Evolutionary conservation across 1,140 invertebrate genomes (phyloP), one percentile per base, ranked within the genome.

Genomic region (Zaprionus kolodkinae): DNA sequence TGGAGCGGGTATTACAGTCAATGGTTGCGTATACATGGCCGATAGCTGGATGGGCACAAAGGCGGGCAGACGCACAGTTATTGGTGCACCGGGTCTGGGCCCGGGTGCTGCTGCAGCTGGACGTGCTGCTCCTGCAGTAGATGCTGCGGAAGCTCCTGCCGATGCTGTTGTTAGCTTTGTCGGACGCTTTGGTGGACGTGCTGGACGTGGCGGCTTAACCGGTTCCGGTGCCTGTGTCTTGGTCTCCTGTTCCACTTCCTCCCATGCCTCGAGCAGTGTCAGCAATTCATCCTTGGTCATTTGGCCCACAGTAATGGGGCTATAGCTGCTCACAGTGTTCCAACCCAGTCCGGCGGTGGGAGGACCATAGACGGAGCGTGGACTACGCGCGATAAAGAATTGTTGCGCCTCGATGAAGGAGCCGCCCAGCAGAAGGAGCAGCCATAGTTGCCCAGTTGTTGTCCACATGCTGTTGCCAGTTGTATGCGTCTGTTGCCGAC

Each of bases 201-300:
- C 68, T 11, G 78, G 71, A 6, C 9, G 56, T 68, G 86, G 27
- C 21, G 15, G 62, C 43, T 33, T 45, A 76, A 56, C 35, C 6
- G 81, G 52, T 0, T 66, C 63, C 30, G 69, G 40, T n/a, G 54
- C 40, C 3, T 30, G 12, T 1, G 66, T 61, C 48, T 74, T 79
- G 0, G 56, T 35, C 12, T 38, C 73, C 12, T 65, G 71, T 7
- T 92, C 91, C 0, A 84, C 88, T 6, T 92, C 91, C 13, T 80
- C 84, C 81, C 87, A 91, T 6, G 91, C 91, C 54, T 92, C 88
- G 45, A 92, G 73, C 45, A 92, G 55, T 1, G 87, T 83, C 15
- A 92, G 36, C n/a, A 92, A 60, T 66, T 92, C 91, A 33, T 92
- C 85, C 73, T 92, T 92, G 25, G 70, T 78, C 72, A 92, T 92